Base-by-base conservation (phyloP, 2,797 vertebrate species). In the Sebastes nivosus region DNA sequence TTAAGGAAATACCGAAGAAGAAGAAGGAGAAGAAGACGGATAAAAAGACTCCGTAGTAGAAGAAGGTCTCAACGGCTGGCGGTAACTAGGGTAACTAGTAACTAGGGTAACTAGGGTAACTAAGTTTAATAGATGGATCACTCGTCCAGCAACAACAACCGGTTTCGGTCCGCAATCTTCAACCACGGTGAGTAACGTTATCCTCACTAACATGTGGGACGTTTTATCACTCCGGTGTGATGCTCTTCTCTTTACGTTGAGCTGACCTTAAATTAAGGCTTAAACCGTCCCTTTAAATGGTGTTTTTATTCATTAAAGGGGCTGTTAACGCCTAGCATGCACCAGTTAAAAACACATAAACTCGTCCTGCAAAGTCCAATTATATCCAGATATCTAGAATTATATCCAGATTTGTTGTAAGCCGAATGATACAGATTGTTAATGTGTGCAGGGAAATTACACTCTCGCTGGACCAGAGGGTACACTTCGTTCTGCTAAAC, bases 151-250 rank as follows among this genome's bases (percentile, higher is more conserved):
- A 95, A 91, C 92, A 90, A 90, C 92, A 90, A 90, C 90, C 94
- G 95, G 84, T 92, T 95, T 81, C 93, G 96, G 72, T 92, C 94
- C 63, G 71, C 81, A 46, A 72, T 95, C 89, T 95, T 96, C 83
- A 94, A 93, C 90, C 94, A 96, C 89, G 96, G 96, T 96, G 91
- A 96, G 96, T 94, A 65, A 65, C 63, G 22, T 25, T 65, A 2
- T 57, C 38, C 29, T 36, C 58, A 4, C 52, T 22, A 72, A 72
- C 46, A 4, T 36, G 68, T 10, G 18, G 65, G 77, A 71, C 57
- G 82, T 42, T 69, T 20, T 30, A 2, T 65, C 4, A 29, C 27
- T 42, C 65, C 14, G 38, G 29, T 61, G 61, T 54, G 77, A 72
- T 74, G 67, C 78, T 77, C 11, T 22, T n/a, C 2, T 13, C 5